These are phyloP conservation scores for Cairina moschata DNA, from an alignment of 2,113 vertebrate genomes.

Conservation along the genomic window DNA sequence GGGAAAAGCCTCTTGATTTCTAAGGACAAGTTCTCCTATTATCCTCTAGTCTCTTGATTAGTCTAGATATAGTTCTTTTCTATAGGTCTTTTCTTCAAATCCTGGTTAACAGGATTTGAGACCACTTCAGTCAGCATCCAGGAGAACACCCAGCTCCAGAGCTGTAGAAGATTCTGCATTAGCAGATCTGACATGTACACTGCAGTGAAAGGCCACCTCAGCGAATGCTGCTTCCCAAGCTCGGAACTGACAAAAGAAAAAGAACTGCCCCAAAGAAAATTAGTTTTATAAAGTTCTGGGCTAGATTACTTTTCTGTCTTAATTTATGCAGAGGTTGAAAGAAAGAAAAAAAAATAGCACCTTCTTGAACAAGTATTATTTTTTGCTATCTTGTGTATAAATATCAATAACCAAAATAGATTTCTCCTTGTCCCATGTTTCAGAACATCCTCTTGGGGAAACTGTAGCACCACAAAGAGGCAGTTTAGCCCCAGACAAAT, in stretches of 20 bases:
- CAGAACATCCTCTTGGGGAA: constrained; percentile 49
- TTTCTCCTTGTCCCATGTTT: constrained; percentile 61
- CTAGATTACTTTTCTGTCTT: constrained; percentile 8
- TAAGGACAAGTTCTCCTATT: not conserved
- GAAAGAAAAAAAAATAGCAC: constrained; percentile 56
- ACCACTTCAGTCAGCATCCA: not conserved
- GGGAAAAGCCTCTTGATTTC: constrained; percentile 51
- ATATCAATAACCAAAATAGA: constrained; percentile 76
- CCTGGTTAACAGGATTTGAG: not conserved
- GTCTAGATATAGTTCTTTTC: not conserved
- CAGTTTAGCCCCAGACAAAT: constrained; percentile 74
- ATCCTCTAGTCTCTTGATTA: not conserved
- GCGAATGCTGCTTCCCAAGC: not conserved
- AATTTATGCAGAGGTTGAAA: constrained; percentile 40
- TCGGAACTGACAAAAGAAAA: not conserved
- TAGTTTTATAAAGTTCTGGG: constrained; percentile 4
- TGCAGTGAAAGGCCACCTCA: not conserved
- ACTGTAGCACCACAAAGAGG: constrained; percentile 69
- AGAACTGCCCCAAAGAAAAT: not conserved
- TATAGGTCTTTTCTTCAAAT: too few species aligned
- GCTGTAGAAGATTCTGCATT: not conserved
- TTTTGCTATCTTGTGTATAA: constrained; percentile 67
- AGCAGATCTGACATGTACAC: not conserved
- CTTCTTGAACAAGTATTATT: constrained; percentile 52
- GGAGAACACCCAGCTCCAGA: not conserved